Conservation (phyloP, 2,888 invertebrate species). For the Bimastos eiseni region DNA sequence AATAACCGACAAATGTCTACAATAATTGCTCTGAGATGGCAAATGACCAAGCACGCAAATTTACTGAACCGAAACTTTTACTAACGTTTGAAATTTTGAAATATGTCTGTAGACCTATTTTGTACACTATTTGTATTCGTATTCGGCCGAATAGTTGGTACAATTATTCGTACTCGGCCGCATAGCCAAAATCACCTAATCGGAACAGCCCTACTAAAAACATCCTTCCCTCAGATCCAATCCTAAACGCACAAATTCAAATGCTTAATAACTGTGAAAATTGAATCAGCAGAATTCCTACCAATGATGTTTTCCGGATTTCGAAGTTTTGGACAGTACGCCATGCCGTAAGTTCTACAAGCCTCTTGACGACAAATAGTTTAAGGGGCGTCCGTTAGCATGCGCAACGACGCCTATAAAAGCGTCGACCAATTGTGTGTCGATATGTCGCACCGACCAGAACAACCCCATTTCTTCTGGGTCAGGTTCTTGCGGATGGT, state of each 20-base stretch:
- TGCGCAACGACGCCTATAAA: slow-evolving; percentile 42
- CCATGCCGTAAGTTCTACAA: slow-evolving; percentile 8
- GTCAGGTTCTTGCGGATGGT: slow-evolving; percentile 52
- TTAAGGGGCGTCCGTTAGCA: slow-evolving; percentile 38
- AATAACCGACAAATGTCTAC: no score
- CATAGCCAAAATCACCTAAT: no score
- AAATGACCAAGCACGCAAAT: no score
- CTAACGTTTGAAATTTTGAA: no score
- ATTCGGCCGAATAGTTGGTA: no score
- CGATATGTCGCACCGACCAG: slow-evolving; percentile 50
- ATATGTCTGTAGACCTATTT: no score
- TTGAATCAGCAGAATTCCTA: background rate
- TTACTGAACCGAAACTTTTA: no score
- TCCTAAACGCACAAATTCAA: background rate
- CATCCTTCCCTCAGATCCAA: no score
- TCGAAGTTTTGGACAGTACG: slow-evolving; percentile 20
- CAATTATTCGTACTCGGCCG: no score
- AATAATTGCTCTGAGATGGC: no score
- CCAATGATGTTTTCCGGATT: slow-evolving; percentile 29
- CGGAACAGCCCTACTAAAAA: no score
- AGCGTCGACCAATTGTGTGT: slow-evolving; percentile 44
- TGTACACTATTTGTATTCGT: no score
- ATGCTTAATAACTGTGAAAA: background rate
- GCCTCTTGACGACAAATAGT: background rate
- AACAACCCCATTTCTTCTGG: slow-evolving; percentile 50